Evolutionary conservation across 2,888 invertebrate species (phyloP).

Genomic region (Scrobipalpa costella): DNA sequence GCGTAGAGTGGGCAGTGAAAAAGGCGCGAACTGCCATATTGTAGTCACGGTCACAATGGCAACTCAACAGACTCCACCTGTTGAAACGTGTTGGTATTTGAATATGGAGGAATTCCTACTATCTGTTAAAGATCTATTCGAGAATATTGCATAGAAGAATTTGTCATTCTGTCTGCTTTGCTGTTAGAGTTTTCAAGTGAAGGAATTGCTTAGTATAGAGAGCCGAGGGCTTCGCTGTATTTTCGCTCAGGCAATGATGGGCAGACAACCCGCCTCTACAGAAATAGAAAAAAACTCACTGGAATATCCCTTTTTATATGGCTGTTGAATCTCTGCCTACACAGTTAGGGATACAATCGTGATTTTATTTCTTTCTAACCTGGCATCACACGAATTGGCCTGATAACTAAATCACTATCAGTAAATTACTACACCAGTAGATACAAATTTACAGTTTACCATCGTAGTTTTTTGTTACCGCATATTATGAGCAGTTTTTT

Average conservation of each 20-base stretch:
- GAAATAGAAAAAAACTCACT: too few species aligned
- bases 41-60: background rate
- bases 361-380: background rate
- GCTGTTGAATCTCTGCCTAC: too few species aligned
- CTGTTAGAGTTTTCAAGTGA: too few species aligned
- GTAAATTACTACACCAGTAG: background rate
- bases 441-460: background rate
- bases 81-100: slow-evolving; percentile 12
- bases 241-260: too few species aligned
- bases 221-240: too few species aligned
- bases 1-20: slow-evolving; percentile 51
- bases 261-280: too few species aligned
- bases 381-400: background rate
- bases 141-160: background rate
- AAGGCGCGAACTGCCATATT: slow-evolving; percentile 43
- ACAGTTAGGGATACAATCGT: too few species aligned
- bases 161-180: too few species aligned
- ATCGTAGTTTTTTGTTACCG: background rate
- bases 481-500: background rate
- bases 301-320: too few species aligned
- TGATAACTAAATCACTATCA: background rate
- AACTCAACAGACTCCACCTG: background rate
- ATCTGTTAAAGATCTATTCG: background rate
- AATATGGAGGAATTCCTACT: background rate
- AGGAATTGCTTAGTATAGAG: too few species aligned